These are phyloP conservation scores for Heliconius hortense DNA, from an alignment of 2,888 invertebrate species.

Conservation along the genomic window DNA sequence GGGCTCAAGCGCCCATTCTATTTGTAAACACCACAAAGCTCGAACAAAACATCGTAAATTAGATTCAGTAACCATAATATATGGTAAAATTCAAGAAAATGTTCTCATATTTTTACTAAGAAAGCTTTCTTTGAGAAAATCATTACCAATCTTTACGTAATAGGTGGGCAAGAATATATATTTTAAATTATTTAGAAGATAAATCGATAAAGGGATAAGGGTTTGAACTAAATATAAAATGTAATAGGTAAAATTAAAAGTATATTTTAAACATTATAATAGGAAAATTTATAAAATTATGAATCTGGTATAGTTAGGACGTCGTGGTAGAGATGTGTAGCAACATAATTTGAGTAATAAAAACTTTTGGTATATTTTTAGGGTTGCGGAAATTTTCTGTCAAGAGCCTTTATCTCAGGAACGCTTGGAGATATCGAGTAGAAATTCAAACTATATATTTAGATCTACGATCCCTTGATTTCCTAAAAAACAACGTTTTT, in stretches of 20 bases:
- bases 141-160: background rate
- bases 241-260: background rate
- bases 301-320: background rate
- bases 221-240: background rate
- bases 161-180: background rate
- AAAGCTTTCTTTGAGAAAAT: background rate
- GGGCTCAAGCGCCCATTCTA: background rate
- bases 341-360: background rate
- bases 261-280: too few relatives aligned
- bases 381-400: too few relatives aligned
- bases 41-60: conserved; percentile 6
- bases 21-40: background rate
- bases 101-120: background rate
- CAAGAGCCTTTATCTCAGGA: too few relatives aligned
- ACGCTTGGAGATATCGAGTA: too few relatives aligned
- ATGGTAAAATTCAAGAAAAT: background rate
- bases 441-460: too few relatives aligned
- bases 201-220: background rate
- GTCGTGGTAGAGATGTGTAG: background rate
- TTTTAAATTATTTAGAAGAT: background rate
- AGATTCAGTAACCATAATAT: background rate
- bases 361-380: too few relatives aligned
- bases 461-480: too few relatives aligned
- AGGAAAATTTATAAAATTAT: background rate
- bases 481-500: too few relatives aligned